phyloP scores from a whole-genome alignment of 1,140 invertebrate species.

The Aphaenogaster rudis region DNA sequence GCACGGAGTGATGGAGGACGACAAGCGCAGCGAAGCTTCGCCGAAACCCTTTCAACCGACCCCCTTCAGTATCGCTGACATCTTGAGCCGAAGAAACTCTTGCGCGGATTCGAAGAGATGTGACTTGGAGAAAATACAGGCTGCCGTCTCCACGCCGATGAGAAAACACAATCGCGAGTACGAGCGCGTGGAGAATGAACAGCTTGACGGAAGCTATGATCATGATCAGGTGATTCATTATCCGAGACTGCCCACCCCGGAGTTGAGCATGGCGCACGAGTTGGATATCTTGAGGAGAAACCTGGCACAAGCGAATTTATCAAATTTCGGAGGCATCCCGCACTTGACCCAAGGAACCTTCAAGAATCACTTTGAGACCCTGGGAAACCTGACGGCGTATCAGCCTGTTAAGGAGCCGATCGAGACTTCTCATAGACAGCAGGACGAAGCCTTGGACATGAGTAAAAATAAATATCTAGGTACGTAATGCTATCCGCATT shows the following conservation, averaged over 20 bases:
- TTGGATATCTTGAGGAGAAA: conserved; percentile 81
- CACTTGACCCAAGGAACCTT: conserved; percentile 76
- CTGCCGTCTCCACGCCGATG: conserved; percentile 25
- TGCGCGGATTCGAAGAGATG: conserved; percentile 70
- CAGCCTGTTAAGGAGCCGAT: conserved; percentile 78
- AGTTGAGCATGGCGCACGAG: conserved; percentile 81
- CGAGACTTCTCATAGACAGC: conserved; percentile 78
- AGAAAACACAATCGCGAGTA: conserved; percentile 59
- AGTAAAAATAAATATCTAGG: conserved; percentile 86
- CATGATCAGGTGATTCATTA: conserved; percentile 69
- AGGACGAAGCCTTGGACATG: conserved; percentile 86
- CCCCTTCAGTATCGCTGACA: conserved; percentile 85
- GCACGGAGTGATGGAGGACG: conserved; percentile 69
- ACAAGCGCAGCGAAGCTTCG: conserved; percentile 75
- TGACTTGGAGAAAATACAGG: conserved; percentile 70
- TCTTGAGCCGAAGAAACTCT: conserved; percentile 81
- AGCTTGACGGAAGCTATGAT: conserved; percentile 37
- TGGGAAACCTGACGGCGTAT: conserved; percentile 75
- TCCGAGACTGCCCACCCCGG: conserved; percentile 77
- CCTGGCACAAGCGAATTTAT: conserved; percentile 82
- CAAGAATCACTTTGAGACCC: conserved; percentile 76
- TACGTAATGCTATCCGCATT: conserved; percentile 65
- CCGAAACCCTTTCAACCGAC: conserved; percentile 83
- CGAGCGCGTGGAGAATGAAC: conserved; percentile 59
- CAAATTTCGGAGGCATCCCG: conserved; percentile 76